Evolutionary conservation across 2,797 vertebrate genomes (phyloP).

Genomic region (Rhincodon typus): DNA sequence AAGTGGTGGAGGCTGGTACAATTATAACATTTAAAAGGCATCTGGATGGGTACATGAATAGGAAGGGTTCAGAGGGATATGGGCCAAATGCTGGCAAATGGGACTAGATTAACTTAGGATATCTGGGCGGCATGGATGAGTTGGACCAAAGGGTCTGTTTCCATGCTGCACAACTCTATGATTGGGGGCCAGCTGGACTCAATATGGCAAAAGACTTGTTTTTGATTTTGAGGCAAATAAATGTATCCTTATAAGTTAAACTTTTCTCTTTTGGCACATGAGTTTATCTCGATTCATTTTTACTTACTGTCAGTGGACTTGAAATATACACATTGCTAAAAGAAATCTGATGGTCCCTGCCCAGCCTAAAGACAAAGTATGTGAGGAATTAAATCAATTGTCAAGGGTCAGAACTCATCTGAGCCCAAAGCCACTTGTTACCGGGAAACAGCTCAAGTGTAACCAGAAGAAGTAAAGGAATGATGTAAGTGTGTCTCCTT

Average conservation of each 20-base stretch:
- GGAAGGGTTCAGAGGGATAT: too few relatives aligned
- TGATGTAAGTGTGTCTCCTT: not conserved
- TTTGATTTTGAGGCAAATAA: not conserved
- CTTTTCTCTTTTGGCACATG: not conserved
- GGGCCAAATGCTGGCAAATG: too few relatives aligned
- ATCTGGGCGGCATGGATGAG: too few relatives aligned
- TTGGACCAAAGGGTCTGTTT: too few relatives aligned
- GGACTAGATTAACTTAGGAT: too few relatives aligned
- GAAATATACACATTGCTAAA: not conserved
- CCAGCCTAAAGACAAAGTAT: not conserved
- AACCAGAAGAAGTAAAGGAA: not conserved
- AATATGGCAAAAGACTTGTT: conserved; percentile 14
- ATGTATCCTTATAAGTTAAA: too few relatives aligned
- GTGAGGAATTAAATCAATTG: not conserved
- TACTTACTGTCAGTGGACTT: not conserved
- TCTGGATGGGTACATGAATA: too few relatives aligned
- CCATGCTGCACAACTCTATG: too few relatives aligned
- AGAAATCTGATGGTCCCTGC: not conserved
- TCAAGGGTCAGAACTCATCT: not conserved
- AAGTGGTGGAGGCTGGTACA: too few relatives aligned
- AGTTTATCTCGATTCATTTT: not conserved
- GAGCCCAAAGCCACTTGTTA: not conserved
- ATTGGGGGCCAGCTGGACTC: not conserved
- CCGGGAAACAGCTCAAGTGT: not conserved
- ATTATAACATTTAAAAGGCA: too few relatives aligned